A percentile compares a stretch with the other conserved stretches of the same genome.
These are phyloP conservation scores for Brienomyrus brachyistius DNA, from an alignment of 2,113 vertebrate genomes.

Conservation along the genomic window DNA sequence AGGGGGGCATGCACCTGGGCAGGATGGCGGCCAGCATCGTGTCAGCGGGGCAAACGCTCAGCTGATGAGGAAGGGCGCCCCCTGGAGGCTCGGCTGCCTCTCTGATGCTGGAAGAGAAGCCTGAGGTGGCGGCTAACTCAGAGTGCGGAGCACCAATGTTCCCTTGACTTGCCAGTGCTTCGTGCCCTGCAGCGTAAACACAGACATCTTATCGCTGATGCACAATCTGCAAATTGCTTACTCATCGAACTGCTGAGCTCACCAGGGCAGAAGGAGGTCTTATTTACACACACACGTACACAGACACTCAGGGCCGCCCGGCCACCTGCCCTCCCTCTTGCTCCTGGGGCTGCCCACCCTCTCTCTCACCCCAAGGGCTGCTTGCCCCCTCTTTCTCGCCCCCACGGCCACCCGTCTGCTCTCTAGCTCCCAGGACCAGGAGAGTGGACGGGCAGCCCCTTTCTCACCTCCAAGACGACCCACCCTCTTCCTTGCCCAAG, in stretches of 20 bases:
- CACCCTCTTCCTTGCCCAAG: background rate
- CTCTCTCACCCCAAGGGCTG: background rate
- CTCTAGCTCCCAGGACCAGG: too few relatives aligned
- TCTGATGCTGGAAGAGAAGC: background rate
- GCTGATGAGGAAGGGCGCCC: background rate
- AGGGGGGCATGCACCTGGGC: background rate
- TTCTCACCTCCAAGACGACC: background rate
- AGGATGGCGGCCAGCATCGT: background rate
- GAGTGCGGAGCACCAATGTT: background rate
- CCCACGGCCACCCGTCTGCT: too few relatives aligned
- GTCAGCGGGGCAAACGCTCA: background rate
- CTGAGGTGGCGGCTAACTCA: background rate
- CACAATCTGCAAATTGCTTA: constrained; percentile 15
- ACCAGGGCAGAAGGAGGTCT: background rate
- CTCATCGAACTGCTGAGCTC: background rate
- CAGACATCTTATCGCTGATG: constrained; percentile 29
- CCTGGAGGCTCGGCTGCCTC: background rate
- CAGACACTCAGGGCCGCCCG: background rate
- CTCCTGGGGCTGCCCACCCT: background rate
- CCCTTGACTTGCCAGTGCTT: constrained; percentile 17
- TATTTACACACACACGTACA: background rate
- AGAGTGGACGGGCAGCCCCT: too few relatives aligned
- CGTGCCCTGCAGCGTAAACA: constrained; percentile 43
- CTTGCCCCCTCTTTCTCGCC: too few relatives aligned
- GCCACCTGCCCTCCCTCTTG: background rate